Evolutionary conservation across 1,140 invertebrate species (phyloP).

Genomic region (Hypothenemus hampei): DNA sequence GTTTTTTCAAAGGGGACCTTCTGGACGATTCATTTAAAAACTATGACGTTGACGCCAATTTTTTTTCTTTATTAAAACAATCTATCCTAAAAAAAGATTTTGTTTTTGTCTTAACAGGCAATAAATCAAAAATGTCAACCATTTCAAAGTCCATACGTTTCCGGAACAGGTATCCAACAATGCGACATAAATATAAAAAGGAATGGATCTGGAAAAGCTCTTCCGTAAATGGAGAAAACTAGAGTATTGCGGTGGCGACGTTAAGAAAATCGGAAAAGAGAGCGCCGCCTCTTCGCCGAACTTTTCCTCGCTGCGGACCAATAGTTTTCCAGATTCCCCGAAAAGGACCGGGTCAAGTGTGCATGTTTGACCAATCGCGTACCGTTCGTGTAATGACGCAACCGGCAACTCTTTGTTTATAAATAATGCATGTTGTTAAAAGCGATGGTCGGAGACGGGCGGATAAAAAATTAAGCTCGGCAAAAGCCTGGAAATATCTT

Average conservation of each 20-base stretch:
- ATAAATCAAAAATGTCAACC: slow-evolving; percentile 13
- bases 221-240: slow-evolving; percentile 35
- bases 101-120: background rate
- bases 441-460: slow-evolving; percentile 23
- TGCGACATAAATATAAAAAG: slow-evolving; percentile 12
- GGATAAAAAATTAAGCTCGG: slow-evolving; percentile 28
- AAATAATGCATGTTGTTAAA: slow-evolving; percentile 41
- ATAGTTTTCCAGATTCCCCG: slow-evolving; percentile 28
- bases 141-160: slow-evolving; percentile 5
- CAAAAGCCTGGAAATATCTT: slow-evolving; percentile 21
- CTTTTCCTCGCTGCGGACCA: slow-evolving; percentile 29
- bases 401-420: slow-evolving; percentile 37
- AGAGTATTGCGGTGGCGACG: slow-evolving; percentile 35
- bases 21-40: too few relatives aligned
- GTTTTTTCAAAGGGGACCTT: too few relatives aligned
- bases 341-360: slow-evolving; percentile 36
- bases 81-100: too few relatives aligned
- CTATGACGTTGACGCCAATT: too few relatives aligned
- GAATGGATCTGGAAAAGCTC: too few relatives aligned
- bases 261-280: slow-evolving; percentile 34
- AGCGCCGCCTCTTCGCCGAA: slow-evolving; percentile 34
- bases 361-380: slow-evolving; percentile 34
- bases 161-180: slow-evolving; percentile 13
- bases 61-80: too few relatives aligned
- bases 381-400: slow-evolving; percentile 32